phyloP scores from a whole-genome alignment of 2,797 vertebrate genomes.

The Phalanger gymnotis region DNA sequence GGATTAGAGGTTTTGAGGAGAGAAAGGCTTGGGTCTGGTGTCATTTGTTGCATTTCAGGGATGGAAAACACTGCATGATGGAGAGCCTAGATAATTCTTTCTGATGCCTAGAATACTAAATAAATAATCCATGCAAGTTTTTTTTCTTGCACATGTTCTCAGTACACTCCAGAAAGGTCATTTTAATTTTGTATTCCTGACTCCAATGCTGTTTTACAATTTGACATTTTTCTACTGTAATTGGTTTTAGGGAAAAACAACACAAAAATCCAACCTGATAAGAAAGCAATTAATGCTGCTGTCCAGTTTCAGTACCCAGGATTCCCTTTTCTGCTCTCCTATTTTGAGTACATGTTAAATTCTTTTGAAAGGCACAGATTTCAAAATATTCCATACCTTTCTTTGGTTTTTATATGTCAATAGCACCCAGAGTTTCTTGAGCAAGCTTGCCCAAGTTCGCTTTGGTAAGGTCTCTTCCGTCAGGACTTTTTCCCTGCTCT shows the following conservation, averaged over 20 bases:
- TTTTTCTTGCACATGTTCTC: constrained; percentile 32
- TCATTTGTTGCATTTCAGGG: not conserved
- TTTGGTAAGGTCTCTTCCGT: not conserved
- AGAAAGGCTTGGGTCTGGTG: not conserved
- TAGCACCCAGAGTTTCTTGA: not conserved
- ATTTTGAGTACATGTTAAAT: constrained; percentile 1
- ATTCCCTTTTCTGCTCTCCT: not conserved
- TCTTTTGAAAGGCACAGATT: not conserved
- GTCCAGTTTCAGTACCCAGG: not conserved
- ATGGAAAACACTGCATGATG: constrained; percentile 9
- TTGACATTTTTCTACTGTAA: constrained; percentile 47
- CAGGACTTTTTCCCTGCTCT: not conserved
- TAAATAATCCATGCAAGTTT: constrained; percentile 35
- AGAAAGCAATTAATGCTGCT: constrained; percentile 28
- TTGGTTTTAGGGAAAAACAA: constrained; percentile 16
- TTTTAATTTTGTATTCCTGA: constrained; percentile 53
- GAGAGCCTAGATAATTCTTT: constrained; percentile 31
- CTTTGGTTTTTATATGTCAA: not conserved
- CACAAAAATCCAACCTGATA: not conserved
- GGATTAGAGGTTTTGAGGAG: not conserved
- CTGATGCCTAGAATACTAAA: not conserved
- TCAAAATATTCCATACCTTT: not conserved
- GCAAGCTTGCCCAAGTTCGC: not conserved
- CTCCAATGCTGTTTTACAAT: constrained; percentile 40
- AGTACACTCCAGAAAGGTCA: constrained; percentile 45